Conservation (phyloP, 2,113 vertebrate genomes). For the Apodemus sylvaticus region DNA sequence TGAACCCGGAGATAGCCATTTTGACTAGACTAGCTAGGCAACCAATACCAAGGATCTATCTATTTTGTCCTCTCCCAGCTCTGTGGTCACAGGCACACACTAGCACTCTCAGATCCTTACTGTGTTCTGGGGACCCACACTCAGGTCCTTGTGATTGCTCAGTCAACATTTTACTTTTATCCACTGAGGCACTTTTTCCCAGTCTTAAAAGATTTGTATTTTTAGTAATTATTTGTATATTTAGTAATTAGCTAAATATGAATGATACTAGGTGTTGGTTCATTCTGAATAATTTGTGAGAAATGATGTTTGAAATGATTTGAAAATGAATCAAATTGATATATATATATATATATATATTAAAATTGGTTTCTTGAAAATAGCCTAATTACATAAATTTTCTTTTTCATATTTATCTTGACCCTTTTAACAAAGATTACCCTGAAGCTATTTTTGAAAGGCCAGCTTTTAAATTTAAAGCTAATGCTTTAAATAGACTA, state of each 20-base stretch:
- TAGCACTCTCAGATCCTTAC: neutral
- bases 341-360: neutral
- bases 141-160: neutral
- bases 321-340: neutral
- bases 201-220: neutral
- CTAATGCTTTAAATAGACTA: conserved; percentile 44
- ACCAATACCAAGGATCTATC: neutral
- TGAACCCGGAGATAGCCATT: neutral
- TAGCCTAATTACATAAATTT: neutral
- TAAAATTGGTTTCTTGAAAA: conserved; percentile 6
- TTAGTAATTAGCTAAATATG: neutral
- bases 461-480: conserved; percentile 51
- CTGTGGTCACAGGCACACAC: neutral
- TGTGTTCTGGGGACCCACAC: neutral
- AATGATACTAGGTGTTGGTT: neutral
- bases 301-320: neutral
- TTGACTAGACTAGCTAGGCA: neutral
- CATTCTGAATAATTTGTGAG: neutral
- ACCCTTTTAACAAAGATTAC: neutral
- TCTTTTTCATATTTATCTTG: conserved; percentile 16
- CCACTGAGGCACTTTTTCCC: neutral
- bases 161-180: too few species aligned
- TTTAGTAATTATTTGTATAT: neutral
- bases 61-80: too few species aligned
- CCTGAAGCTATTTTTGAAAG: neutral